Base-by-base conservation (phyloP, 1,140 invertebrate genomes). In the Vanessa tameamea region DNA sequence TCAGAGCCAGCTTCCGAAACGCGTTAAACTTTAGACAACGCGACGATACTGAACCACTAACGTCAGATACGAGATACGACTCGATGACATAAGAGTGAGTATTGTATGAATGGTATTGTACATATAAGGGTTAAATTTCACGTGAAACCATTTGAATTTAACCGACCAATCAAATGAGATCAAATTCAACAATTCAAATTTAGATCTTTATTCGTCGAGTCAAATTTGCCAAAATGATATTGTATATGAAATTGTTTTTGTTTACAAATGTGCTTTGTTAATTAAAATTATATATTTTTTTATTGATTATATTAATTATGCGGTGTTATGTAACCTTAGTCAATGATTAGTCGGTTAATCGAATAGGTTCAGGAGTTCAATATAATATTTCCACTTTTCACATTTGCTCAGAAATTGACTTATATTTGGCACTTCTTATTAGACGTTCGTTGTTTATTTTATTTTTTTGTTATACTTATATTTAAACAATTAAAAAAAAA, bases 1-100 rank as follows among this genome's bases (percentile, higher is more conserved):
- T 98, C 3, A 92, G 95, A 37, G 97, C 97, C 77, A 96, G 96
- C n/a, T 94, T 98, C 75, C 93, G 94, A 68, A 95, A 95, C 78
- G 94, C 95, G 3, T 92, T 94, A 69, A 93, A 87, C 71, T 90
- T 90, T 72, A 79, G 87, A 50, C 86, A 85, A n/a, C 77, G 88
- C 71, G 79, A 93, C 80, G 89, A 94, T 78, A 72, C 82, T 8
- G 87, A 90, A 5, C 86, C 88, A 0, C 82, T 90, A 0, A 86
- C 86, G 15, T 78, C 79, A 59, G 88, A 92, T 69, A 89, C 90
- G 71, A 88, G 90, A 80, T 93, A 93, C 79, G 90, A 93, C 63
- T 90, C 90, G 12, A 93, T 93, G 93, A 90, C 90, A 78, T 92
- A 92, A 79, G 43, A 51, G 65, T 50, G 6, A 31, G 57, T 61